Evolutionary conservation across 2,113 vertebrate genomes (phyloP).

Genomic region (Actenoides hombroni): DNA sequence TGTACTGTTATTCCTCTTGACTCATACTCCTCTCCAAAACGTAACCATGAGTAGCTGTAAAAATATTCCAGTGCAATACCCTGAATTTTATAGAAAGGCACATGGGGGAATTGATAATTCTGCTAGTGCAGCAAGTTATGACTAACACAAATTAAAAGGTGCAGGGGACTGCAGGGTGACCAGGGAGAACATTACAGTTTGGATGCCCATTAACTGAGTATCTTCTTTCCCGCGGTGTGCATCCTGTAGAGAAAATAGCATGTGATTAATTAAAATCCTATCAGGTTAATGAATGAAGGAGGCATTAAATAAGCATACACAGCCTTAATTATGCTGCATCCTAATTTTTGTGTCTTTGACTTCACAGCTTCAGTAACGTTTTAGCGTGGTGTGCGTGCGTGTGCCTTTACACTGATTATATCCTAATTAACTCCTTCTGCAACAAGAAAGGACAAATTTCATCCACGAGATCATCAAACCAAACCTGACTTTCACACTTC

Average conservation of each 20-base stretch:
- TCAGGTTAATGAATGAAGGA: neutral
- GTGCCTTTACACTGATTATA: neutral
- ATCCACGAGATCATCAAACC: neutral
- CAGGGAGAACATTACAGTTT: neutral
- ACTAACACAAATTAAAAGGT: neutral
- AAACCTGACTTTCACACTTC: conserved; percentile 1
- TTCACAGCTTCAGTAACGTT: neutral
- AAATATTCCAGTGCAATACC: neutral
- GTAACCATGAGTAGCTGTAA: neutral
- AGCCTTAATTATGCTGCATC: neutral
- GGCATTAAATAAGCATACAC: neutral
- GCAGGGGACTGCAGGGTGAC: neutral
- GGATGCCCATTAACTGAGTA: neutral
- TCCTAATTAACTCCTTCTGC: neutral
- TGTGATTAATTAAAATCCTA: neutral
- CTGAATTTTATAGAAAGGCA: neutral
- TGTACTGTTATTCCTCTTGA: neutral
- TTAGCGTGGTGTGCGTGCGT: neutral
- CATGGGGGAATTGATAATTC: neutral
- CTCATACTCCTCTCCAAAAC: neutral
- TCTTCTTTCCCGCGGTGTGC: neutral
- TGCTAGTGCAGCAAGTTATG: neutral
- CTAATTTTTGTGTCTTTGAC: neutral
- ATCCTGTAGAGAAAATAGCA: neutral
- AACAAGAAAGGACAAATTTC: neutral